A percentile compares a stretch with the other conserved stretches of the same genome.
Conservation (phyloP, 2,888 invertebrate species). For the Craniophora ligustri region DNA sequence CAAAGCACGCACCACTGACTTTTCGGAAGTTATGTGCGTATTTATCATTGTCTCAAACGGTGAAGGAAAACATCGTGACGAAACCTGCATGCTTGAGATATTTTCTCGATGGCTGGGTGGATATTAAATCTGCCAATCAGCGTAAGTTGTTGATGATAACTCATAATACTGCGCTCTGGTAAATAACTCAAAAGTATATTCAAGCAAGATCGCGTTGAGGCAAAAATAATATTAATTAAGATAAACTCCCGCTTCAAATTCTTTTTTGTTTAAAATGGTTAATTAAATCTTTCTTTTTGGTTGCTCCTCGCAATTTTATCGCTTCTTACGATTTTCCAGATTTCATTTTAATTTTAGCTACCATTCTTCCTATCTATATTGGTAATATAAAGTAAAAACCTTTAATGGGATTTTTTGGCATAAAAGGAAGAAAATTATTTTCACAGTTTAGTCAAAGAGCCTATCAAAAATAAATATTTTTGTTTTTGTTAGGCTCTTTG, state of each 20-base stretch:
- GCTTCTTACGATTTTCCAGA: constrained; percentile 21
- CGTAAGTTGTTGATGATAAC: not conserved
- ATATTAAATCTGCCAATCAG: too few relatives aligned
- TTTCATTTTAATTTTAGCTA: constrained; percentile 18
- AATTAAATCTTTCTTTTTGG: constrained; percentile 30
- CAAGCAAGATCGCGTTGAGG: not conserved
- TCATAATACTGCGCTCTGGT: not conserved
- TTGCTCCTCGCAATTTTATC: constrained; percentile 21
- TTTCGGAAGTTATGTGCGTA: too few relatives aligned
- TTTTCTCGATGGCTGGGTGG: too few relatives aligned
- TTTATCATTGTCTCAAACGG: too few relatives aligned
- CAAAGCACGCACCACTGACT: too few relatives aligned
- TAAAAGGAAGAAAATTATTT: too few relatives aligned
- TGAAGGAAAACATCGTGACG: too few relatives aligned
- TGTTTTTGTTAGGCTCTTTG: too few relatives aligned
- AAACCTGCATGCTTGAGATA: too few relatives aligned
- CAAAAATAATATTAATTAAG: constrained; percentile 22
- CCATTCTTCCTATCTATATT: constrained; percentile 17
- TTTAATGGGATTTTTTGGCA: not conserved
- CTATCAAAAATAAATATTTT: too few relatives aligned
- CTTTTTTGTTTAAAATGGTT: constrained; percentile 35
- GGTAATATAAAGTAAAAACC: not conserved
- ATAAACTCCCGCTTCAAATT: constrained; percentile 30
- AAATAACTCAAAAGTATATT: constrained; percentile 5
- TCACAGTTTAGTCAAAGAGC: too few relatives aligned